Base-by-base conservation (phyloP, 2,113 vertebrate species). In the Diadophis punctatus region DNA sequence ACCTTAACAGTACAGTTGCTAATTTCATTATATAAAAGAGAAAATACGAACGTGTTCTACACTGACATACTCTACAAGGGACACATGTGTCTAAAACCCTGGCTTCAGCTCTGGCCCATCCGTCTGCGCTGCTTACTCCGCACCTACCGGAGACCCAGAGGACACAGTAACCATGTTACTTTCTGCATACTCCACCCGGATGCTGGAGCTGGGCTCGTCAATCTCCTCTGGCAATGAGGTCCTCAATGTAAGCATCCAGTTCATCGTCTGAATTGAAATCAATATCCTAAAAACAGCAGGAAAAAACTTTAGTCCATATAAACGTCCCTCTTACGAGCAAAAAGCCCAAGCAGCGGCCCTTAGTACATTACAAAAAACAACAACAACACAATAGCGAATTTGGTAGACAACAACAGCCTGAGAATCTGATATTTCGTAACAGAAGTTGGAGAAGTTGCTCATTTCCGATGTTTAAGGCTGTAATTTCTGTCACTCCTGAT, bases 191-290 rank as follows among this genome's bases (percentile, higher is more conserved):
- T 86, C 60, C 43, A 23, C 86, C 90, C 94, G 94, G 88, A 90
- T 86, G 91, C 94, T 60, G 86, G 87, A 84, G 93, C 92, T 30
- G 9, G 93, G 49, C 56, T 84, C 34, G 91, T 98, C 95, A 98
- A 94, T 99, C 99, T 92, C 99, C 99, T 97, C 99, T 99, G 55
- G 99, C 99, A 93, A 99, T 99, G 95, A 99, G 97, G 96, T 99
- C 99, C 92, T 99, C 99, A 1, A 99, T 99, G 96, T 99, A 99
- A 6, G 99, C 99, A 90, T 99, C 99, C 95, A 99, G 97, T 94
- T 99, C 99, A 56, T 99, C 99, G 88, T 99, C 99, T 85, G 99
- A 99, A 96, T 99, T 99, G 96, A 99, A 99, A 96, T 99, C 99
- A 93, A 99, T 99, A 95, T 99, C 99, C 99, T 99, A 91, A 91